Base-by-base conservation (phyloP, 2,888 invertebrate species). In the Anarsia innoxiella region DNA sequence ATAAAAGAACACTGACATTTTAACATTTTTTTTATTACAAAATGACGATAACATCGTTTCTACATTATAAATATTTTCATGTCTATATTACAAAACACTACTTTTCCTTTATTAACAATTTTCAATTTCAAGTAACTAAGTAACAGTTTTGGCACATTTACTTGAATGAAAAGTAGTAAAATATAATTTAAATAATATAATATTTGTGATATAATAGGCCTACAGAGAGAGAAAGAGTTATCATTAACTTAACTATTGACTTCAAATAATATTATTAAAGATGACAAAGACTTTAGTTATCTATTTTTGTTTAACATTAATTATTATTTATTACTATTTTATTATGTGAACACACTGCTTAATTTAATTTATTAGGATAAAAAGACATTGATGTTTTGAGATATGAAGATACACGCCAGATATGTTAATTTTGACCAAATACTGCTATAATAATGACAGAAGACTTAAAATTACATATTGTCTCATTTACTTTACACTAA, bases 1-100 rank as follows among this genome's bases (percentile, higher is more conserved):
- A 48, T 46, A 34, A 55, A 59, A 56, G 41, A 42, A 36, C 15
- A 44, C 39, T 39, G 25, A 31, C 26, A 41, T 66, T 71, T 70
- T 46, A 44, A 53, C 43, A 42, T 46, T 44, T 51, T 65, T 79
- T 79, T 79, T 78, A 62, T 78, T 72, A 76, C 74, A 79, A 36
- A 40, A 36, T 40, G 31, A 28, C 31, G 27, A 75, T 74, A 76
- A 74, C 72, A 53, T 68, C 72, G 53, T 68, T 60, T 40, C 77
- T 79, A 79, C 71, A 57, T 19, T 66, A 66, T 71, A 72, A 66
- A 69, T 73, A 73, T 66, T 59, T 59, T 42, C 51, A 56, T 52
- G 46, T 51, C 59, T 69, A 68, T 59, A 58, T 72, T 75, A 77
- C 52, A 77, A 77, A 76, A 75, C 49, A 49, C 65, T 72, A 67